Base-by-base conservation (phyloP, 2,888 invertebrate genomes). In the Melanotus villosus region DNA sequence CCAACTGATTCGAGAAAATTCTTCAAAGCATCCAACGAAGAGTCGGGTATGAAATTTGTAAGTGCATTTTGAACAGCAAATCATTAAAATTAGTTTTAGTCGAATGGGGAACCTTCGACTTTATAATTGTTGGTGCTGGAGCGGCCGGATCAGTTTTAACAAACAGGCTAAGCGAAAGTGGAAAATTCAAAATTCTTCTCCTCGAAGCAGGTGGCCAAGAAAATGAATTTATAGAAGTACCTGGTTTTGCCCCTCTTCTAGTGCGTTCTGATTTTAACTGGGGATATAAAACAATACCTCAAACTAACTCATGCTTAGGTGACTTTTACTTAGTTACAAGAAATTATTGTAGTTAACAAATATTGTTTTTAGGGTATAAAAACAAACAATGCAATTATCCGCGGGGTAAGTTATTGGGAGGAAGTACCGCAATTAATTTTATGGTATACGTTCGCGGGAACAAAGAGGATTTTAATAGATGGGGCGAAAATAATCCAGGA, bases 381-480 rank as follows among this genome's bases (percentile, higher is more conserved):
- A 34, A 34, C 10, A 30, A 34, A 16, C 52, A 52, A n/a, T 52
- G 52, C 9, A 30, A 52, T n/a, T 52, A 52, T n/a, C 52, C 14
- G 9, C 30, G 52, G 9, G 52, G 52, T 16, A 52, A 30, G 23
- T 30, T 23, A 3, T 10, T 52, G 6, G 52, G 52, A 19, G 52
- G 52, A 10, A 30, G 52, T 1, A 52, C 26, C 32, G 52, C 23
- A 0, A 52, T 19, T 4, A 52, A 52, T 18, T 52, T 52, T 16
- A 32, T 52, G 52, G 18, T 52, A 4, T 52, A 52, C 32, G 32
- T 52, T 0, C 30, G 52, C 0, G 52, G 52, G 9, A 52, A 10
- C 14, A 52, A 52, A 52, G 32, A 52, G n/a, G 52, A 52, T 12
- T 52, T 52, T n/a, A 34, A 52, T 10, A 30, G 10, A 52, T 52